Percentiles rank a stretch among this genome's conserved stretches.
Evolutionary conservation across 2,888 invertebrate genomes (phyloP).

Genomic region (Polydrusus pterygomalis): DNA sequence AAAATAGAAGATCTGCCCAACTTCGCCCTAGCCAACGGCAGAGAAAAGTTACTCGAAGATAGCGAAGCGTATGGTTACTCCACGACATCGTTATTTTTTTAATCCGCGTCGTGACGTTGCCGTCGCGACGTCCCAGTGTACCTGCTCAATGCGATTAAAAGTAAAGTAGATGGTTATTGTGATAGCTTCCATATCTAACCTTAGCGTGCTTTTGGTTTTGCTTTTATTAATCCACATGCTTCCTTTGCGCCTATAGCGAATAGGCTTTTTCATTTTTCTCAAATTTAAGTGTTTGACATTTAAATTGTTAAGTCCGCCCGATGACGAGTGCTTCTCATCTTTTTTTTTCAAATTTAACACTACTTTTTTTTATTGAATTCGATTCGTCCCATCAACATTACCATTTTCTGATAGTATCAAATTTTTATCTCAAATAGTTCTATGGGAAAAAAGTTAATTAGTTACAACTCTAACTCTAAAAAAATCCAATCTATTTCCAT

Average conservation of each 20-base stretch:
- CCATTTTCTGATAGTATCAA: too few relatives aligned
- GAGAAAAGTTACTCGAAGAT: conserved; percentile 54
- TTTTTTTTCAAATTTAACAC: too few relatives aligned
- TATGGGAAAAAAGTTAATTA: too few relatives aligned
- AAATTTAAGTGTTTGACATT: too few relatives aligned
- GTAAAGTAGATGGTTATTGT: conserved; percentile 15
- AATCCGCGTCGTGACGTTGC: conserved; percentile 15
- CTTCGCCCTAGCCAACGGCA: conserved; percentile 38
- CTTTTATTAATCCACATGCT: conserved; percentile 14
- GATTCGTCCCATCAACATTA: too few relatives aligned
- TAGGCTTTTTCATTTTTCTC: too few relatives aligned
- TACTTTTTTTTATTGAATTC: too few relatives aligned
- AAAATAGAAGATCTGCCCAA: conserved; percentile 35
- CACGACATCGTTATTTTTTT: conserved; percentile 61
- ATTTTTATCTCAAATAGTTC: too few relatives aligned
- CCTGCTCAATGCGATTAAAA: conserved; percentile 5
- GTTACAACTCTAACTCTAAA: too few relatives aligned
- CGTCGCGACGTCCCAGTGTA: not conserved
- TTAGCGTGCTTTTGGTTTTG: not conserved
- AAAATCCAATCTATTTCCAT: too few relatives aligned
- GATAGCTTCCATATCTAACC: not conserved
- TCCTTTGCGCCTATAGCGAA: not conserved
- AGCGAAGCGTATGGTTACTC: conserved; percentile 58
- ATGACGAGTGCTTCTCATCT: too few relatives aligned
- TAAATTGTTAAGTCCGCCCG: too few relatives aligned